Evolutionary conservation across 2,797 vertebrate genomes (phyloP).

Genomic region (Chaenodraco wilsoni): DNA sequence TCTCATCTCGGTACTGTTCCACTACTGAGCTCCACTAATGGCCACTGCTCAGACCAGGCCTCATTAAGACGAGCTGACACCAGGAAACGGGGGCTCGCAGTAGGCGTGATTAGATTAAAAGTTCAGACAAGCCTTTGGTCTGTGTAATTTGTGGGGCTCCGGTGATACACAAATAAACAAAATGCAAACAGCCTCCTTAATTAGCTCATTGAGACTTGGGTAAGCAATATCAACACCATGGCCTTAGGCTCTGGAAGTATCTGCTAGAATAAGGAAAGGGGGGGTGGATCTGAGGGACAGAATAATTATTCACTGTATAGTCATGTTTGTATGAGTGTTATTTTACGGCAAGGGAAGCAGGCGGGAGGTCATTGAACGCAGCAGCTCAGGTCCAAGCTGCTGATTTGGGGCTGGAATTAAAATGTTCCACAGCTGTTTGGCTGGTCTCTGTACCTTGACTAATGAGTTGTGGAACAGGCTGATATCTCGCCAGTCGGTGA

Average conservation of each 20-base stretch:
- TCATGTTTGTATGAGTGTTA: conserved; percentile 44
- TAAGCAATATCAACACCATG: conserved; percentile 65
- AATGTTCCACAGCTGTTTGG: conserved; percentile 79
- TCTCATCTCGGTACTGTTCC: conserved; percentile 66
- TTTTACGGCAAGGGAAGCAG: conserved; percentile 35
- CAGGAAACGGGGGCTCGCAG: conserved; percentile 62
- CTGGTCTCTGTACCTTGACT: conserved; percentile 69
- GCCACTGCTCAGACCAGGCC: conserved; percentile 71
- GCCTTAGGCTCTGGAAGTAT: conserved; percentile 61
- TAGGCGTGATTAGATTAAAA: conserved; percentile 80
- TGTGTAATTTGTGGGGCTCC: conserved; percentile 75
- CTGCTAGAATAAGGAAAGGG: conserved; percentile 35
- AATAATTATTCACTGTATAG: conserved; percentile 40
- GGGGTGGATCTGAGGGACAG: conserved; percentile 20
- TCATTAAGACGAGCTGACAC: conserved; percentile 82
- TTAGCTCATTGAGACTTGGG: conserved; percentile 78
- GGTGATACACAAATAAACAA: conserved; percentile 80
- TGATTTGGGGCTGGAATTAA: conserved; percentile 70
- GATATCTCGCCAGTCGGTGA: conserved; percentile 64
- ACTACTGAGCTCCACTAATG: conserved; percentile 80
- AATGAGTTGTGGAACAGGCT: conserved; percentile 76
- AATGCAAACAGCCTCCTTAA: conserved; percentile 76
- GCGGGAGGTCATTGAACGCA: conserved; percentile 58
- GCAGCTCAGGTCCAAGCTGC: conserved; percentile 55
- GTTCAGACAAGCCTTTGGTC: conserved; percentile 81